phyloP scores from a whole-genome alignment of 2,113 vertebrate genomes.

The Paracyprichromis sp. region DNA sequence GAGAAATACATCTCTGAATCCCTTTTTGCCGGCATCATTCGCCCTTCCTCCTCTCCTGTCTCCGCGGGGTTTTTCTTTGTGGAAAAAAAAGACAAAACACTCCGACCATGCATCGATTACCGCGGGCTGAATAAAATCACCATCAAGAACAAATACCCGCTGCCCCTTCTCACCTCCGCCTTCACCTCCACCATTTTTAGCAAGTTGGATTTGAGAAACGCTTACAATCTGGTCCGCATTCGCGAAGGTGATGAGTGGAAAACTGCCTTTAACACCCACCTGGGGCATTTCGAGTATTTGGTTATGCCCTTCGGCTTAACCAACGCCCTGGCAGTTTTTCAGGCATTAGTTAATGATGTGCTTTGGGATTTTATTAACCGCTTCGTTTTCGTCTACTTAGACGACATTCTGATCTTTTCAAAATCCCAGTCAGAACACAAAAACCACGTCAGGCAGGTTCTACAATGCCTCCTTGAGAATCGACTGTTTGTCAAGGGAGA shows the following conservation, averaged over 20 bases:
- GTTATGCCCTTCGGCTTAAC: neutral
- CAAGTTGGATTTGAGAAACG: no score
- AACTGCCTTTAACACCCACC: no score
- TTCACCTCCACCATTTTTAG: rapidly evolving
- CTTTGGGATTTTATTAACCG: neutral
- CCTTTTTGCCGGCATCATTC: rapidly evolving
- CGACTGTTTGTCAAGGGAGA: no score
- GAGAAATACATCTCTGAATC: no score
- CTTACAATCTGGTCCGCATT: no score
- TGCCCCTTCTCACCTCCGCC: no score
- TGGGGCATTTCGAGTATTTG: neutral
- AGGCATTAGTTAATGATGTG: neutral
- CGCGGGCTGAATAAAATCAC: no score
- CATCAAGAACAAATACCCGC: no score
- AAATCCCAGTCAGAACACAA: neutral
- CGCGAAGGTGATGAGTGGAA: rapidly evolving
- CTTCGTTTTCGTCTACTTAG: rapidly evolving
- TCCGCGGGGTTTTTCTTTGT: rapidly evolving
- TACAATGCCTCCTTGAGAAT: no score
- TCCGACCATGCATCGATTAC: no score
- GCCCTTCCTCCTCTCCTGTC: no score
- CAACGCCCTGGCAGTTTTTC: rapidly evolving
- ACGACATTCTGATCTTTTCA: neutral
- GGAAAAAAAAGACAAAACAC: neutral
- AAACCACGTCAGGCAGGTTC: rapidly evolving